These are phyloP conservation scores for Lepidostoma basale DNA, from an alignment of 1,140 invertebrate genomes.

Conservation along the genomic window DNA sequence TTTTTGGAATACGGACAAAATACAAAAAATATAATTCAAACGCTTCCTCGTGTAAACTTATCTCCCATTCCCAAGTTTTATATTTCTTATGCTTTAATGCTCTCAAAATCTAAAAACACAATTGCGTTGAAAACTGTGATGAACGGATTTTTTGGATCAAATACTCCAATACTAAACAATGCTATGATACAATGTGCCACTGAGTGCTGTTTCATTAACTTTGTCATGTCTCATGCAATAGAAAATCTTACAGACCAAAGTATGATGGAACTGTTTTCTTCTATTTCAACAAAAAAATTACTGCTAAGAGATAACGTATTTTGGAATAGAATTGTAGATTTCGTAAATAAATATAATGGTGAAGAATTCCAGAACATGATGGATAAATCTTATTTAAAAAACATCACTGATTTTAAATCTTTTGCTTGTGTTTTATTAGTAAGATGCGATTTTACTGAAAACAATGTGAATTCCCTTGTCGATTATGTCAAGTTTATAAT, in stretches of 20 bases:
- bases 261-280: constrained; percentile 12
- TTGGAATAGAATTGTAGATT: constrained; percentile 29
- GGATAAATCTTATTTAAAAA: neutral
- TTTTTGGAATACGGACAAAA: constrained; percentile 30
- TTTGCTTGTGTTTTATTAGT: constrained; percentile 22
- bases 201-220: constrained; percentile 34
- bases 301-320: neutral
- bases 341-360: constrained; percentile 16
- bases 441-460: constrained; percentile 22
- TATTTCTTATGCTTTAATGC: constrained; percentile 25
- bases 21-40: constrained; percentile 11
- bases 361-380: constrained; percentile 4
- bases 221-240: constrained; percentile 1
- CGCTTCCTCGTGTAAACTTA: constrained; percentile 16
- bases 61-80: constrained; percentile 39
- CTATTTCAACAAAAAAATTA: constrained; percentile 1
- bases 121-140: neutral
- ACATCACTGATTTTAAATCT: constrained; percentile 6
- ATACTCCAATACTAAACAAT: constrained; percentile 29
- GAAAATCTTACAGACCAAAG: neutral
- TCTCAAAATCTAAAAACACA: neutral
- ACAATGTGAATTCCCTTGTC: constrained; percentile 1
- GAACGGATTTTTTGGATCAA: constrained; percentile 23
- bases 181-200: constrained; percentile 25
- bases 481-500: constrained; percentile 15